Evolutionary conservation across 2,888 invertebrate genomes (phyloP), one percentile per base, ranked within the genome.

Genomic region (Elegia similella): DNA sequence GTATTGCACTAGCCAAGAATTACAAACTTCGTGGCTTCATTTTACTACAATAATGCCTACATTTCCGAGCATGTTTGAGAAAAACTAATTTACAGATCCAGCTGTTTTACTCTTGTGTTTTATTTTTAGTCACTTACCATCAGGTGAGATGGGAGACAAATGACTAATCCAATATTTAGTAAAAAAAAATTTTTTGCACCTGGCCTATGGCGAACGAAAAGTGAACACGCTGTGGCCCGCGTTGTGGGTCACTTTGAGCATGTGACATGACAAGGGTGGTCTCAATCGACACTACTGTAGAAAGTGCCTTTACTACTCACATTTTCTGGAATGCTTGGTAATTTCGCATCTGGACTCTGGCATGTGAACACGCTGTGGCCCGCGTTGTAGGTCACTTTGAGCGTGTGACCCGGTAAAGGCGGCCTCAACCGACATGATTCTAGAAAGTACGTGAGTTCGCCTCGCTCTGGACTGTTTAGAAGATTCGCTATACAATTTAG

Each of bases 271-370:
- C 84, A 84, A 80, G 0, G 87, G 90, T 5, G 87, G 89, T 29
- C 86, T 69, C 60, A 84, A 84, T 3, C 84, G 80, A 63, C 86
- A 90, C 60, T 86, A 86, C 65, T 85, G 87, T 57, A 88, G 68
- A 62, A 90, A 87, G 42, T 86, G 85, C 30, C 69, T 7, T 32
- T 8, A 17, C 30, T 66, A 94, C 96, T 95, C 88, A 98, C 98
- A 93, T 98, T 98, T 88, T 98, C 97, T 56, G 98, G 98, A 92
- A 99, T 98, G 85, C 96, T 97, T 16, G 99, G 98, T 69, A 99
- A 92, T 78, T 95, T 95, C 70, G 95, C 95, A 73, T 95, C 93
- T 75, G 98, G 98, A 76, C 94, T 93, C 95, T 97, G 92, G 67
- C 94, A 94, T 67, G 80, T 75, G 73, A 89, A 88, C 58, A 84